Evolutionary conservation across 2,888 invertebrate genomes (phyloP), one percentile per base, ranked within the genome.

Genomic region (Philonicus albiceps): DNA sequence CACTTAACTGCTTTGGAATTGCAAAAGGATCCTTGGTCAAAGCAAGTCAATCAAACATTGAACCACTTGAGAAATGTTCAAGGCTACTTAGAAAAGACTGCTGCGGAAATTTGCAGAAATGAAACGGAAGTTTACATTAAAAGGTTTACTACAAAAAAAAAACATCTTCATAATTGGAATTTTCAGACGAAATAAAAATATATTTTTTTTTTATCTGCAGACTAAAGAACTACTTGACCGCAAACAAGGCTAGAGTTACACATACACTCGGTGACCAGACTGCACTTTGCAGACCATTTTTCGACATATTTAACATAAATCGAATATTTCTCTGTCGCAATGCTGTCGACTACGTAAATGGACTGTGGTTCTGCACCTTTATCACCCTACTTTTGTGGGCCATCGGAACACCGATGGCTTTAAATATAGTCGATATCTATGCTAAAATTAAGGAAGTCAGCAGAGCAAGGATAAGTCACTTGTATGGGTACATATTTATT

Each of bases 11-110:
- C 95, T 43, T 90, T 97, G 78, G 96, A 97, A 90, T 93, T 97
- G 7, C 95, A 96, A 89, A 91, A 96, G 89, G 93, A 94, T 89
- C 96, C 96, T 0, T 94, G 96, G 89, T 94, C 95, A 88, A 94
- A 94, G 87, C 95, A 95, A 92, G 92, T 92, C 87, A 96, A 96
- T 91, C 95, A 95, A 89, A 95, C 96, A 0, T 92, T 96, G 6
- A 94, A 94, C 86, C 96, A 96, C 90, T 93, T 96, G 89, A 95
- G 95, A 89, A 95, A 95, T n/a, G 95, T 96, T 76, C 96, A 96
- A 91, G 95, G 94, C 90, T 96, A 95, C 91, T 94, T 97, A 88
- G 95, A 96, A 89, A 95, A 94, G 90, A 95, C 95, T 89, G 96
- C 96, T 43, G 94, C 94, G 81, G 93, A 94, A 89, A 95, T 96